Evolutionary conservation across 1,140 invertebrate genomes (phyloP).

Genomic region (Cheumatopsyche charites): DNA sequence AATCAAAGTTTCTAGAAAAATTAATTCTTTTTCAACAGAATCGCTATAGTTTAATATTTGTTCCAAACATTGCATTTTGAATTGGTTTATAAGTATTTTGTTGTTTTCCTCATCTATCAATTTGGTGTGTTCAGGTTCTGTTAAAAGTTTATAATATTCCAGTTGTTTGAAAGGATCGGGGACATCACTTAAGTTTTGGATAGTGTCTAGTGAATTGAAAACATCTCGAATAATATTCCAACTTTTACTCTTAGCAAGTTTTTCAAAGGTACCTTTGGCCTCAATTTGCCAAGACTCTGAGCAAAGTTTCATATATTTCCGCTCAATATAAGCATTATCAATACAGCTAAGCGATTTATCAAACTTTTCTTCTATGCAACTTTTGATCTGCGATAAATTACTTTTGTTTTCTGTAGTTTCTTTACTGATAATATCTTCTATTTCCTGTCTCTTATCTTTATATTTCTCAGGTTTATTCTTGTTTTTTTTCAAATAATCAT

Average conservation of each 20-base stretch:
- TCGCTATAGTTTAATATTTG: background rate
- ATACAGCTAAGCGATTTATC: background rate
- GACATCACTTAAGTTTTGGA: background rate
- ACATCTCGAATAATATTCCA: background rate
- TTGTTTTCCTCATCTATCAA: background rate
- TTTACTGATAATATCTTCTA: background rate
- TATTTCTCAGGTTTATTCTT: too few relatives aligned
- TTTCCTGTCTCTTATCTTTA: too few relatives aligned
- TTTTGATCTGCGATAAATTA: background rate
- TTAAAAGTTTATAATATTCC: slow-evolving; percentile 7
- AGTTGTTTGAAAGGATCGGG: background rate
- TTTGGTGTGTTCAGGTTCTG: background rate
- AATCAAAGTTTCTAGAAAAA: background rate
- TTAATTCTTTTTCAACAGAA: background rate
- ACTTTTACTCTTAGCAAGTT: background rate
- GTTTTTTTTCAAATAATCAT: too few relatives aligned
- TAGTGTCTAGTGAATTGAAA: background rate
- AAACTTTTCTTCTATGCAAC: background rate
- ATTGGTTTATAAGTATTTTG: background rate
- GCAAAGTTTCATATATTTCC: background rate
- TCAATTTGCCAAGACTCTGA: background rate
- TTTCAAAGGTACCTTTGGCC: too few relatives aligned
- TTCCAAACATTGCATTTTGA: background rate
- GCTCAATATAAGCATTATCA: background rate
- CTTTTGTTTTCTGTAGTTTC: background rate